Conservation (phyloP, 2,113 vertebrate genomes). For the Pteropus alecto region DNA sequence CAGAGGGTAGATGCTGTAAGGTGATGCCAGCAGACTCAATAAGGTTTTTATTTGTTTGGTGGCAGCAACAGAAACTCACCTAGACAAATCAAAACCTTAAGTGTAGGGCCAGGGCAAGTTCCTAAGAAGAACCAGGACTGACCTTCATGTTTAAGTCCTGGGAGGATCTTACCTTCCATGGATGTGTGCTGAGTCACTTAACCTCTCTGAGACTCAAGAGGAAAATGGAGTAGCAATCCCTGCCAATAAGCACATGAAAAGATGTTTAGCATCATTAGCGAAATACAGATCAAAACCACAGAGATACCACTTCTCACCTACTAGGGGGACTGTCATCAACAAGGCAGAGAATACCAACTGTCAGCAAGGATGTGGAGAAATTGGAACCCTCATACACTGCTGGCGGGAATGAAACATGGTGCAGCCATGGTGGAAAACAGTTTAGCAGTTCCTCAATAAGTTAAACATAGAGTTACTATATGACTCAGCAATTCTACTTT, state of each 20-base stretch:
- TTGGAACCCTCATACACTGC: neutral
- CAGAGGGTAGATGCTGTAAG: neutral
- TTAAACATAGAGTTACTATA: neutral
- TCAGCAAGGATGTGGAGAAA: neutral
- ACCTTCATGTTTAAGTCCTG: neutral
- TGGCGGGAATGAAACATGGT: neutral
- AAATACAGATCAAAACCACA: slow-evolving; percentile 12
- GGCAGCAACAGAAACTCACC: neutral
- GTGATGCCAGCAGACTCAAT: neutral
- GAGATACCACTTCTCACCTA: neutral
- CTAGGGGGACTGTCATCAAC: neutral
- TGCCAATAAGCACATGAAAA: neutral
- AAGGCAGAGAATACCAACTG: neutral
- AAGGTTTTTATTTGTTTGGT: neutral
- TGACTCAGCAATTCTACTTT: neutral
- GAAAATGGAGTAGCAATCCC: neutral
- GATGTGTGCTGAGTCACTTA: neutral
- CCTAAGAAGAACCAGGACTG: neutral
- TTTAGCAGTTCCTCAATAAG: neutral
- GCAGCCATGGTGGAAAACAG: neutral
- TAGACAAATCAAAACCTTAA: neutral
- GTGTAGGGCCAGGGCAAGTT: neutral
- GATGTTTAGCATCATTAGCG: neutral
- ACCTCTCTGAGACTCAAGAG: neutral
- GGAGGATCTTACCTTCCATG: neutral